These are phyloP conservation scores for Centroberyx gerrardi DNA, from an alignment of 2,797 vertebrate species.

Conservation along the genomic window DNA sequence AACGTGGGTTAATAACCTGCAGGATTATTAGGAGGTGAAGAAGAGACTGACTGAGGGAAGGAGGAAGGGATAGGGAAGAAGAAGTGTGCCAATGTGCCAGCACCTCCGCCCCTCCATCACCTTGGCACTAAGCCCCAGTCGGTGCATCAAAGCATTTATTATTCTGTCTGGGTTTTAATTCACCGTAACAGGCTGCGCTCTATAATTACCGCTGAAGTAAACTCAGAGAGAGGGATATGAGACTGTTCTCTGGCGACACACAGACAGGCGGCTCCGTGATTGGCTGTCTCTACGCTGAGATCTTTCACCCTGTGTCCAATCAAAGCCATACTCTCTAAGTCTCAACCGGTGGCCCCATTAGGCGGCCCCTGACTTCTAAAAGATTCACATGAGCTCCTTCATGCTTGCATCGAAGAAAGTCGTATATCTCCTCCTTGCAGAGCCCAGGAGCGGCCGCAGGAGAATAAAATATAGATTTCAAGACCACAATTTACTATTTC, in stretches of 20 bases:
- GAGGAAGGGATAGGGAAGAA: not conserved
- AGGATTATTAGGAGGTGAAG: constrained; percentile 17
- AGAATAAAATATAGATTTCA: no score
- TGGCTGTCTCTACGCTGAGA: not conserved
- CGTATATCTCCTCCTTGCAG: constrained; percentile 2
- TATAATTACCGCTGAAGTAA: constrained; percentile 19
- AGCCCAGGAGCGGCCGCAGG: not conserved
- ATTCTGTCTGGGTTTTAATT: constrained; percentile 33
- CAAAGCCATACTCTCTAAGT: not conserved
- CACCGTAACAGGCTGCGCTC: not conserved
- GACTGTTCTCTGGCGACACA: not conserved
- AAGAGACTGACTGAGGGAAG: not conserved
- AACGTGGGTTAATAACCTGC: constrained; percentile 7
- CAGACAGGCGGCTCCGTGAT: not conserved
- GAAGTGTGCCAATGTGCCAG: not conserved
- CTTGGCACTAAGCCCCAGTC: constrained; percentile 31
- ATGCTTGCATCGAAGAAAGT: constrained; percentile 6
- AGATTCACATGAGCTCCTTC: constrained; percentile 10
- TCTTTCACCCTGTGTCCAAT: not conserved
- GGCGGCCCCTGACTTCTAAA: not conserved
- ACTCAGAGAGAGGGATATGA: constrained; percentile 2
- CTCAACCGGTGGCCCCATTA: not conserved
- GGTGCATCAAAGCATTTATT: constrained; percentile 34
- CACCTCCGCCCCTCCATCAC: constrained; percentile 28
- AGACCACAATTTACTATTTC: no score